Evolutionary conservation across 2,888 invertebrate species (phyloP).

Genomic region (Iselma pallidipennis): DNA sequence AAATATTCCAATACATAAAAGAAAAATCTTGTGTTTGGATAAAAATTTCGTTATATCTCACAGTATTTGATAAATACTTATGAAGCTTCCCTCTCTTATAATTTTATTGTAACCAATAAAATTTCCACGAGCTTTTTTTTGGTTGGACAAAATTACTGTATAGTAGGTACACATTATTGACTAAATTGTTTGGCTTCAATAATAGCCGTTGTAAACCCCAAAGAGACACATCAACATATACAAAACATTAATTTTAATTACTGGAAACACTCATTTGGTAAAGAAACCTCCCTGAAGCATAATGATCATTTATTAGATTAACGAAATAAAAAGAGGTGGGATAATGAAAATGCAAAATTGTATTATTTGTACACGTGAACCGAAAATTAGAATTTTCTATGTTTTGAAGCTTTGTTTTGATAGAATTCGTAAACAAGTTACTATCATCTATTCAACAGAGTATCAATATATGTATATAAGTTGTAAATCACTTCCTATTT

Average conservation of each 20-base stretch:
- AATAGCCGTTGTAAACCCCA: slow-evolving; percentile 2
- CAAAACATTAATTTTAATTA: slow-evolving; percentile 6
- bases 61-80: neutral
- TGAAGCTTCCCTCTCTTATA: neutral
- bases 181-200: neutral
- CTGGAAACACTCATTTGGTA: neutral
- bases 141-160: too few species aligned
- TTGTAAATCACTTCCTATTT: slow-evolving; percentile 29
- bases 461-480: slow-evolving; percentile 9
- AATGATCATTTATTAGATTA: neutral
- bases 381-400: too few species aligned
- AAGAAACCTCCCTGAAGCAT: neutral
- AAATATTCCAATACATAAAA: neutral
- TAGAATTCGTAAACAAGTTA: slow-evolving; percentile 9
- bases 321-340: neutral
- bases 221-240: slow-evolving; percentile 11
- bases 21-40: neutral
- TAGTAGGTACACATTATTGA: neutral
- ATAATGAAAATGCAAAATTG: too few species aligned
- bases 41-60: neutral
- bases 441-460: neutral
- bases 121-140: too few species aligned
- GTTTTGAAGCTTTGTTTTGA: slow-evolving; percentile 17
- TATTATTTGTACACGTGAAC: too few species aligned
- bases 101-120: neutral